Conservation (phyloP, 2,797 vertebrate genomes). For the Alfaro cultratus region DNA sequence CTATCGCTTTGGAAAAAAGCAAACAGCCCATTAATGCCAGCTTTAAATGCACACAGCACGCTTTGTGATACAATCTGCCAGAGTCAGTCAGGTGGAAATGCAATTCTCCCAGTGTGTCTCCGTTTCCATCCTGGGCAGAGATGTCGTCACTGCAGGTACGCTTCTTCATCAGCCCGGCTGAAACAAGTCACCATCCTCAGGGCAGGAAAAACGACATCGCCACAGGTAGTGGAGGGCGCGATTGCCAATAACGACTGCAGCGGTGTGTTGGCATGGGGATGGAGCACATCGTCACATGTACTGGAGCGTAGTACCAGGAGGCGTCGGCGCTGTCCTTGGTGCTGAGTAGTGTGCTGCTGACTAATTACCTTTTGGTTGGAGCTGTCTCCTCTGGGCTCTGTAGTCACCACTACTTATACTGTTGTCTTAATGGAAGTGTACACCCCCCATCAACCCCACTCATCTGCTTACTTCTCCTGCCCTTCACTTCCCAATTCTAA, state of each 20-base stretch:
- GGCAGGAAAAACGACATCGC: slow-evolving; percentile 19
- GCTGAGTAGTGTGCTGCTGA: slow-evolving; percentile 66
- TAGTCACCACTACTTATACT: slow-evolving; percentile 67
- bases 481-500: slow-evolving; percentile 44
- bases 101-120: slow-evolving; percentile 39
- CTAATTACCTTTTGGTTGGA: slow-evolving; percentile 62
- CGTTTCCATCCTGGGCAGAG: slow-evolving; percentile 13
- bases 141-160: slow-evolving; percentile 35
- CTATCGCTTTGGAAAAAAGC: slow-evolving; percentile 10
- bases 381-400: slow-evolving; percentile 57
- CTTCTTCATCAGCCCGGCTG: slow-evolving; percentile 32
- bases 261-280: slow-evolving; percentile 11
- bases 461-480: slow-evolving; percentile 11
- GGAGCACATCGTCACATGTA: slow-evolving; percentile 15
- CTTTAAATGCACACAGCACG: slow-evolving; percentile 34
- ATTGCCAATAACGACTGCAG: slow-evolving; percentile 31
- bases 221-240: slow-evolving; percentile 37
- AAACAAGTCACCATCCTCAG: slow-evolving; percentile 35
- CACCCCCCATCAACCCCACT: slow-evolving; percentile 43
- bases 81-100: slow-evolving; percentile 56
- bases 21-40: slow-evolving; percentile 24
- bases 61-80: slow-evolving; percentile 42
- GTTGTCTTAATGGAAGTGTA: slow-evolving; percentile 68
- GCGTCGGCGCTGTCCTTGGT: slow-evolving; percentile 32
- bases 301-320: slow-evolving; percentile 31